Conservation (phyloP, 1,140 invertebrate species). For the Apis mellifera region DNA sequence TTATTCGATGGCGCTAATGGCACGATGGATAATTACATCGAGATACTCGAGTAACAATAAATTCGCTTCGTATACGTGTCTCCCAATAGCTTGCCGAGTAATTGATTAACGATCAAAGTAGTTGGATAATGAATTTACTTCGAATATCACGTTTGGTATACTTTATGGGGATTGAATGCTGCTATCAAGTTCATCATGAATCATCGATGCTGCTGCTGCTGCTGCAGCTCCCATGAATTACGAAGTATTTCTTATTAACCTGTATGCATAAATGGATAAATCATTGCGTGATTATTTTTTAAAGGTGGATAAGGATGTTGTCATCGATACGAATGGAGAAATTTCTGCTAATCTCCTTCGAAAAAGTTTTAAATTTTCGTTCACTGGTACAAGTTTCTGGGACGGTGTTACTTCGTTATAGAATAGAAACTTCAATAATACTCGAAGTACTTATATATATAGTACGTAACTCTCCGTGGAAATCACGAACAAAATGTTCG, state of each 20-base stretch:
- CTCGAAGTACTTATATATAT: slow-evolving; percentile 16
- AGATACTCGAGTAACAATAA: slow-evolving; percentile 11
- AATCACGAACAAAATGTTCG: slow-evolving; percentile 36
- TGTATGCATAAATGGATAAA: background rate
- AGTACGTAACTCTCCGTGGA: slow-evolving; percentile 43
- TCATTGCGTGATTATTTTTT: too few relatives aligned
- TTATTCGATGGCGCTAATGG: slow-evolving; percentile 15
- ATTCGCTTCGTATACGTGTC: background rate
- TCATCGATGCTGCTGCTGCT: background rate
- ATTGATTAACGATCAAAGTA: slow-evolving; percentile 35
- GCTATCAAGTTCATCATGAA: slow-evolving; percentile 2
- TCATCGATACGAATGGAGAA: too few relatives aligned
- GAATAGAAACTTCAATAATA: slow-evolving; percentile 41
- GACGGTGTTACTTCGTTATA: slow-evolving; percentile 20
- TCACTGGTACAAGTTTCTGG: slow-evolving; percentile 15
- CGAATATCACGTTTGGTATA: background rate
- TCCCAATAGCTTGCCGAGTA: background rate
- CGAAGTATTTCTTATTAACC: background rate
- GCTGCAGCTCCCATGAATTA: background rate
- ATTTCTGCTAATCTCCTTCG: background rate
- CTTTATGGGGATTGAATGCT: background rate
- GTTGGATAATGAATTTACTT: slow-evolving; percentile 6
- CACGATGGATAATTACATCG: slow-evolving; percentile 8
- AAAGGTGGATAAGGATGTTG: too few relatives aligned
- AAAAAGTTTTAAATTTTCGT: background rate